Percentiles rank a stretch among this genome's conserved stretches.
These are phyloP conservation scores for Tolypeutes matacus DNA, from an alignment of 2,797 vertebrate species.

Conservation along the genomic window DNA sequence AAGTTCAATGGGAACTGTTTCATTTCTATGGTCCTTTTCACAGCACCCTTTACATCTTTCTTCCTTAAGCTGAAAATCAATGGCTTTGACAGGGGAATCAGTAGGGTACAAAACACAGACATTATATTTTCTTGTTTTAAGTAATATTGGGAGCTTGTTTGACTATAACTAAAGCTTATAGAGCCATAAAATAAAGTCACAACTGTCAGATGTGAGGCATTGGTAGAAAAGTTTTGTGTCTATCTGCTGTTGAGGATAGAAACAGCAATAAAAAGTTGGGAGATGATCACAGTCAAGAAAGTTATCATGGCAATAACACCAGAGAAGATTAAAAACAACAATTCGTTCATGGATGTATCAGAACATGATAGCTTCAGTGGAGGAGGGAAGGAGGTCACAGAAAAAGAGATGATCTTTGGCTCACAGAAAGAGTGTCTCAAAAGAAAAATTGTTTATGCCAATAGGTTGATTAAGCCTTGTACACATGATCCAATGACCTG, in stretches of 20 bases:
- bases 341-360: constrained; percentile 70
- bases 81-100: constrained; percentile 84
- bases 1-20: no score
- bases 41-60: constrained; percentile 62
- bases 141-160: constrained; percentile 80
- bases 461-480: constrained; percentile 65
- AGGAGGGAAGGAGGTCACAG: constrained; percentile 74
- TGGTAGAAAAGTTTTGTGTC: constrained; percentile 69
- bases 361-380: constrained; percentile 75
- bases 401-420: constrained; percentile 81
- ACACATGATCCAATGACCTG: constrained; percentile 50
- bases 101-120: constrained; percentile 81
- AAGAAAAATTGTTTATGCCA: constrained; percentile 74
- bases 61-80: constrained; percentile 84
- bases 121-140: constrained; percentile 82
- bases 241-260: no score
- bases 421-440: constrained; percentile 75
- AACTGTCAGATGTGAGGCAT: no score
- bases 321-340: constrained; percentile 73
- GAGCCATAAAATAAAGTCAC: no score
- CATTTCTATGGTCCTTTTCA: no score
- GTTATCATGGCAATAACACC: constrained; percentile 69
- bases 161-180: constrained; percentile 80
- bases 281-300: constrained; percentile 10
- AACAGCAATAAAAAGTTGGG: no score